phyloP scores from a whole-genome alignment of 1,140 invertebrate species.

The Solenopsis invicta region DNA sequence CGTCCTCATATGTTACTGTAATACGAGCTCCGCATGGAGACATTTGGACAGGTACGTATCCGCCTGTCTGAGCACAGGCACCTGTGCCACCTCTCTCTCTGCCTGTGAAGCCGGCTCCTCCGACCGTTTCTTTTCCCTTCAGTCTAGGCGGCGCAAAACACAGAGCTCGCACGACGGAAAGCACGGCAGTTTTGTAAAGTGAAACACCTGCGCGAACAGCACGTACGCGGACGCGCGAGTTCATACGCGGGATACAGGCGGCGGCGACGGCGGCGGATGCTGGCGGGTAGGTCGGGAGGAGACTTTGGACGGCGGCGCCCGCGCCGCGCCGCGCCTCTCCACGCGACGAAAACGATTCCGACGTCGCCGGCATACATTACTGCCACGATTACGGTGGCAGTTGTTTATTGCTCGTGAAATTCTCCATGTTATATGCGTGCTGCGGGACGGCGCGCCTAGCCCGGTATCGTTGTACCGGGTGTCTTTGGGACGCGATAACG shows the following conservation, averaged over 20 bases:
- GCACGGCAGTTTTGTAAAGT: slow-evolving; percentile 45
- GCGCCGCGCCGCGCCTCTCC: not conserved
- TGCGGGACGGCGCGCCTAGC: not conserved
- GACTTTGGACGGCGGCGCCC: slow-evolving; percentile 33
- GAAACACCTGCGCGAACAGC: slow-evolving; percentile 61
- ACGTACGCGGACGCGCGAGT: slow-evolving; percentile 57
- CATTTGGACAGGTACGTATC: slow-evolving; percentile 63
- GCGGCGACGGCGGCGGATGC: not conserved
- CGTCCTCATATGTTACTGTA: slow-evolving; percentile 59
- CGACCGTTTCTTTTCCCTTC: slow-evolving; percentile 24
- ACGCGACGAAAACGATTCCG: slow-evolving; percentile 39
- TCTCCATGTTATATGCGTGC: slow-evolving; percentile 47
- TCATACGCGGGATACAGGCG: slow-evolving; percentile 13
- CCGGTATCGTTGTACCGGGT: slow-evolving; percentile 9
- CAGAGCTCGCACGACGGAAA: slow-evolving; percentile 9
- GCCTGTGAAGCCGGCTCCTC: slow-evolving; percentile 6
- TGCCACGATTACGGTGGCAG: slow-evolving; percentile 65
- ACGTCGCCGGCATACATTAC: slow-evolving; percentile 59
- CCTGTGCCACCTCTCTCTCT: slow-evolving; percentile 53
- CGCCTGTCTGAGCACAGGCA: slow-evolving; percentile 54
- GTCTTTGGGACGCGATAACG: slow-evolving; percentile 45
- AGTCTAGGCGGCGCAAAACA: slow-evolving; percentile 38
- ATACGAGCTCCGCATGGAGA: slow-evolving; percentile 62
- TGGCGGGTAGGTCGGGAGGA: slow-evolving; percentile 9
- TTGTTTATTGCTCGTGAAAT: slow-evolving; percentile 70